phyloP scores from a whole-genome alignment of 2,888 invertebrate genomes.

The Andrena bucephala region DNA sequence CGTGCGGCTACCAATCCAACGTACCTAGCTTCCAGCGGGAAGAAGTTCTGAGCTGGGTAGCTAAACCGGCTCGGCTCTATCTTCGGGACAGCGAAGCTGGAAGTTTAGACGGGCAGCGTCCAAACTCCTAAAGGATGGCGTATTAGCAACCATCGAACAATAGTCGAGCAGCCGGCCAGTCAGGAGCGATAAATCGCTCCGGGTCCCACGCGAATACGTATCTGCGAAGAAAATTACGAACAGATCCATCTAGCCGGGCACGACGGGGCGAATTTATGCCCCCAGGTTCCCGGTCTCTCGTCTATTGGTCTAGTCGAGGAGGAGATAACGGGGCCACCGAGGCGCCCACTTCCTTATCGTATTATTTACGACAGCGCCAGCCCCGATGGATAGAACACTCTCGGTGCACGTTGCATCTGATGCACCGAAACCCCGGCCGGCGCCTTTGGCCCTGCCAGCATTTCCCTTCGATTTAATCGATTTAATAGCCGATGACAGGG shows the following conservation, averaged over 20 bases:
- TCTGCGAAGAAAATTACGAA: conserved; percentile 50
- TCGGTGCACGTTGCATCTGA: conserved; percentile 6
- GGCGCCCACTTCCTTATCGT: conserved; percentile 75
- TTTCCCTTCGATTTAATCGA: conserved; percentile 55
- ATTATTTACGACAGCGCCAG: conserved; percentile 73
- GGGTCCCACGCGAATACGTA: conserved; percentile 25
- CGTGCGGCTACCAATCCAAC: background rate
- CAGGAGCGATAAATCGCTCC: conserved; percentile 34
- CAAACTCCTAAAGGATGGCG: background rate
- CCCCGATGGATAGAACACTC: conserved; percentile 13
- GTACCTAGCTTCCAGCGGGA: background rate
- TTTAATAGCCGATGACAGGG: conserved; percentile 73
- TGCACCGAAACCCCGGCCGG: conserved; percentile 43
- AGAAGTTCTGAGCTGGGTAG: background rate
- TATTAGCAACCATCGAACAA: conserved; percentile 29
- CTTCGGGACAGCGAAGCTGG: background rate
- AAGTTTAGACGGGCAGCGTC: background rate
- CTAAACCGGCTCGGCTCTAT: background rate
- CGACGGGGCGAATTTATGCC: conserved; percentile 50
- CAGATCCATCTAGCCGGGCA: conserved; percentile 45
- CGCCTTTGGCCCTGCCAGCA: conserved; percentile 26
- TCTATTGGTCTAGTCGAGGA: background rate
- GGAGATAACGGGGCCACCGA: conserved; percentile 52
- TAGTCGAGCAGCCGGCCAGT: background rate
- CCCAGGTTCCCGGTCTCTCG: conserved; percentile 9